phyloP scores from a whole-genome alignment of 2,113 vertebrate species.

The Furnarius figulus region DNA sequence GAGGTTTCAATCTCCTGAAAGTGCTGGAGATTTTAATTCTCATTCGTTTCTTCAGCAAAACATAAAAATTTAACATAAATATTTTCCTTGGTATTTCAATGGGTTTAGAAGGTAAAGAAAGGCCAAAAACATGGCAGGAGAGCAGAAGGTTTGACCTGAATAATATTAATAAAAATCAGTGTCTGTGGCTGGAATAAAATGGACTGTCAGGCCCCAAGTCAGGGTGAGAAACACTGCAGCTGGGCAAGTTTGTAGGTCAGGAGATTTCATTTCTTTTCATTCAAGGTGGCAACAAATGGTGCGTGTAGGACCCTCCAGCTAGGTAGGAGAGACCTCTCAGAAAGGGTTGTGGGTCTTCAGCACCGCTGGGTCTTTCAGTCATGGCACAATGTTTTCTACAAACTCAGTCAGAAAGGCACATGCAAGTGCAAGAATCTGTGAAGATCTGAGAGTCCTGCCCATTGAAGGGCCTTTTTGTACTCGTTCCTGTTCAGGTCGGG shows the following conservation, averaged over 20 bases:
- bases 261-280: neutral
- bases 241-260: neutral
- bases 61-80: neutral
- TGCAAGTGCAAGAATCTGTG: neutral
- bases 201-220: neutral
- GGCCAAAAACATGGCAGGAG: neutral
- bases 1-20: neutral
- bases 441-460: neutral
- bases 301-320: neutral
- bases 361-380: neutral
- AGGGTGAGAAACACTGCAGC: neutral
- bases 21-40: neutral
- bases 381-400: neutral
- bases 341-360: neutral
- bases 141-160: neutral
- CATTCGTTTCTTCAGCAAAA: neutral
- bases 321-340: neutral
- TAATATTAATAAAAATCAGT: neutral
- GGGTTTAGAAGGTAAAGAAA: neutral
- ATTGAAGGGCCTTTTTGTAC: fast-evolving
- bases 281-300: neutral
- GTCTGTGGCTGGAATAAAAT: neutral
- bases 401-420: neutral
- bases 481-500: neutral
- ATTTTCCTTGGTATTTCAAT: neutral